Evolutionary conservation across 2,797 vertebrate genomes (phyloP).

Genomic region (Cyprinodon diabolis): DNA sequence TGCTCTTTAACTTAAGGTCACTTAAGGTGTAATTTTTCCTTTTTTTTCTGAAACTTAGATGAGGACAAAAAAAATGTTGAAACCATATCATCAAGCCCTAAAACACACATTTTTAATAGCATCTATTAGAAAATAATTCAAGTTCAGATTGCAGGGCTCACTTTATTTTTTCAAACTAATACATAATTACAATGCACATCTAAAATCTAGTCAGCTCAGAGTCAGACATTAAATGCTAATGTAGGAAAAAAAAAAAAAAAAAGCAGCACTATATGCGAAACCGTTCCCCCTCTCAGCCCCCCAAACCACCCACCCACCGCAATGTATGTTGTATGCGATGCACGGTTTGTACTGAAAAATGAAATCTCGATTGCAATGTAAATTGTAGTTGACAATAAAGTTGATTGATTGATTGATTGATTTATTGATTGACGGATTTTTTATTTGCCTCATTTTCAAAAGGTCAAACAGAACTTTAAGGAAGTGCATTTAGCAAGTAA

Average conservation of each 20-base stretch:
- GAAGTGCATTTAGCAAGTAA: conserved; percentile 36
- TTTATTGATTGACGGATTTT: conserved; percentile 23
- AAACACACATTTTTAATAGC: not conserved
- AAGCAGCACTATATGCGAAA: conserved; percentile 30
- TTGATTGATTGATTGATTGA: too few species aligned
- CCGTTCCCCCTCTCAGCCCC: too few species aligned
- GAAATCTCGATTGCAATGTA: too few species aligned
- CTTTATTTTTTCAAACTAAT: conserved; percentile 46
- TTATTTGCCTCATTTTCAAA: conserved; percentile 52
- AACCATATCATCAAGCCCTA: too few species aligned
- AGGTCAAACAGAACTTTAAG: conserved; percentile 50
- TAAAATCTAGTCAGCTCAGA: conserved; percentile 25
- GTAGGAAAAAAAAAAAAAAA: conserved; percentile 29
- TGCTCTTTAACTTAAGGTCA: too few species aligned
- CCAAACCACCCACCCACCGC: too few species aligned
- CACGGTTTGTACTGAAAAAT: too few species aligned
- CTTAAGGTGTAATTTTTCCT: too few species aligned
- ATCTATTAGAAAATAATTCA: conserved; percentile 64
- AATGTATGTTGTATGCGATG: too few species aligned
- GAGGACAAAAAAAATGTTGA: too few species aligned
- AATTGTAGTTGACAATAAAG: too few species aligned
- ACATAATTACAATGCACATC: conserved; percentile 48
- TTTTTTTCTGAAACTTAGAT: too few species aligned
- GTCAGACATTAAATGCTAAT: conserved; percentile 49
- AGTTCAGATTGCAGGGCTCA: conserved; percentile 40